phyloP scores from a whole-genome alignment of 92 coral and sea anemone species.

The Epizoanthus rinbou region DNA sequence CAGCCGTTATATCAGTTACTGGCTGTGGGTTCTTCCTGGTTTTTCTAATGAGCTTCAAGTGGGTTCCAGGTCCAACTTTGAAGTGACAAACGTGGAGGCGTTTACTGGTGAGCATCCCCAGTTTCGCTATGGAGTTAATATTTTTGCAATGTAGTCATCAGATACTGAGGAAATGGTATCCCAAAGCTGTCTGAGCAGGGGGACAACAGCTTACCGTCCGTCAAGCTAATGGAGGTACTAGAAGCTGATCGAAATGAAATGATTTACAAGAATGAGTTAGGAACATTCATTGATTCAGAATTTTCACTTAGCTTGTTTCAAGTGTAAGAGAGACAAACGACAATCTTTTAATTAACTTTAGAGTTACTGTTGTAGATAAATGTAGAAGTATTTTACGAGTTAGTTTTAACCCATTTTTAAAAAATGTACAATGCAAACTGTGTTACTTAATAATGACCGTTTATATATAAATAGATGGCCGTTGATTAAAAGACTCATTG shows the following conservation, averaged over 20 bases:
- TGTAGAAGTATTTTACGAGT: neutral
- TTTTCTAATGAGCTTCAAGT: conserved; percentile 4
- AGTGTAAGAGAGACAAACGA: neutral
- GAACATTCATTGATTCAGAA: too few species aligned
- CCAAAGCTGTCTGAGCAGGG: too few species aligned
- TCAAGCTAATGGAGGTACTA: too few species aligned
- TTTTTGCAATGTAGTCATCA: neutral
- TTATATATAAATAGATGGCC: too few species aligned
- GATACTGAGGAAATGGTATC: neutral
- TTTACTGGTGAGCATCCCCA: neutral
- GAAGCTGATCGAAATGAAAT: too few species aligned
- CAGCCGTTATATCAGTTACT: neutral
- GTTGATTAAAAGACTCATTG: too few species aligned
- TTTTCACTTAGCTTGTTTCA: neutral
- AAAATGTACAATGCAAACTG: neutral
- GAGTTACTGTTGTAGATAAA: neutral
- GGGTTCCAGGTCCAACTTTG: neutral
- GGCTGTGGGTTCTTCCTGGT: neutral
- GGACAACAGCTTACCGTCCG: too few species aligned
- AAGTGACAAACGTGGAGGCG: neutral
- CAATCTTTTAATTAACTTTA: neutral
- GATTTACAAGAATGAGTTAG: too few species aligned
- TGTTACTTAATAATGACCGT: too few species aligned
- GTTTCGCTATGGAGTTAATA: neutral
- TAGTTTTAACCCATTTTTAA: neutral